Base-by-base conservation (phyloP, 1,140 invertebrate species). In the Leptopilina clavipes region DNA sequence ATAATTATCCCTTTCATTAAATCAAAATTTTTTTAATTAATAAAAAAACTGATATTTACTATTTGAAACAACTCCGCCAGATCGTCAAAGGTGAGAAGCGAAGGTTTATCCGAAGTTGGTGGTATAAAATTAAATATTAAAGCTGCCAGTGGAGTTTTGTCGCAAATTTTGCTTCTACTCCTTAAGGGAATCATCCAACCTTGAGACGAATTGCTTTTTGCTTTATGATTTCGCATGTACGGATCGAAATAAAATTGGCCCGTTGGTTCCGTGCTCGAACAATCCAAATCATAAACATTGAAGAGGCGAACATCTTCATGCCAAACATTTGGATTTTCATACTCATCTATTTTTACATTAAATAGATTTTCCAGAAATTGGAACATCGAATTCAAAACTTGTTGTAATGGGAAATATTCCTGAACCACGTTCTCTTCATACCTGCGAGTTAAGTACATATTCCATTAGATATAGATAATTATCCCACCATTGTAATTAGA, bases 221-320 rank as follows among this genome's bases (percentile, higher is more conserved):
- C 86, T 87, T 95, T 95, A 56, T 92, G 90, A 44, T 92, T 92
- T 83, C 95, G 93, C 0, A 92, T 91, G 85, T 94, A 97, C 5
- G 95, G 95, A 90, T 97, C 96, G 0, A 97, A 90, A 86, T 96
- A 97, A 84, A 97, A 96, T 18, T 94, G 94, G 44, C 94, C 95
- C 10, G 96, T 90, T 1, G 95, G 94, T 44, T 91, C 90, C 17
- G 91, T 91, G 77, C 89, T 92, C 19, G 89, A 91, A 78, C 86
- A 86, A 48, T 94, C 92, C n/a, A 92, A 86, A 83, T 98, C 95
- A 82, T 93, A 94, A 7, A 98, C 91, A 82, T 97, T 93, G 87
- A 94, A 98, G 84, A 94, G 96, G 82, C 93, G 92, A 0, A 98
- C 97, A 87, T 97, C 95, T 76, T 94, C 93, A 87, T 97, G 94